phyloP scores from a whole-genome alignment of 1,140 invertebrate genomes.

The Drosophila saltans region DNA sequence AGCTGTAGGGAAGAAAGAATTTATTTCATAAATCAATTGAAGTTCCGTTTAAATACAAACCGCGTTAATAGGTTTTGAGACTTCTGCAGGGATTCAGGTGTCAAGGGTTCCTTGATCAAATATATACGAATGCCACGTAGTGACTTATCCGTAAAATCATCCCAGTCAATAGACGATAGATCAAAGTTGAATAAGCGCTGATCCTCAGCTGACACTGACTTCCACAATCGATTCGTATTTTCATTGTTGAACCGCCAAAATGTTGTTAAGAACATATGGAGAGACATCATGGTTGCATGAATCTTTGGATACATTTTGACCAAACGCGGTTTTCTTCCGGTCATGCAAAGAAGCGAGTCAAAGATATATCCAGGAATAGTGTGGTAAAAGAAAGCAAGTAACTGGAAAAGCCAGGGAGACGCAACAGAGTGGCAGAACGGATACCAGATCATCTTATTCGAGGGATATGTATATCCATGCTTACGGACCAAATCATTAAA shows the following conservation, averaged over 20 bases:
- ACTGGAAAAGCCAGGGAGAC: slow-evolving; percentile 73
- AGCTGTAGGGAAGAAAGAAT: background rate
- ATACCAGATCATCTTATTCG: slow-evolving; percentile 83
- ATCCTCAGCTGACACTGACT: slow-evolving; percentile 86
- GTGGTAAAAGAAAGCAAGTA: slow-evolving; percentile 84
- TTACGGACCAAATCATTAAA: slow-evolving; percentile 82
- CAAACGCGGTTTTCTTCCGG: slow-evolving; percentile 82
- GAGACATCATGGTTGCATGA: slow-evolving; percentile 85
- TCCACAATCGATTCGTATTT: slow-evolving; percentile 86
- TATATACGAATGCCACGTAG: slow-evolving; percentile 87
- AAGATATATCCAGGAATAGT: slow-evolving; percentile 85
- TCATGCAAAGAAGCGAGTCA: slow-evolving; percentile 83
- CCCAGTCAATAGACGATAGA: slow-evolving; percentile 87
- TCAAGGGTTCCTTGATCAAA: slow-evolving; percentile 87
- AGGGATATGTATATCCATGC: slow-evolving; percentile 68
- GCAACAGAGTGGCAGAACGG: slow-evolving; percentile 82
- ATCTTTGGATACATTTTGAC: slow-evolving; percentile 88
- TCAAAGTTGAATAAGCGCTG: slow-evolving; percentile 87
- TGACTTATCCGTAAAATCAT: slow-evolving; percentile 85
- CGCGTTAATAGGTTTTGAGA: slow-evolving; percentile 20
- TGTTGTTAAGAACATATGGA: slow-evolving; percentile 86
- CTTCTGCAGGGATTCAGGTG: slow-evolving; percentile 84
- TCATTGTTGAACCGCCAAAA: slow-evolving; percentile 88
- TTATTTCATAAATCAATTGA: background rate
- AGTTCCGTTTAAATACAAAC: slow-evolving; percentile 8